Evolutionary conservation across 2,888 invertebrate genomes (phyloP).

Genomic region (Drosophila tanythrix): DNA sequence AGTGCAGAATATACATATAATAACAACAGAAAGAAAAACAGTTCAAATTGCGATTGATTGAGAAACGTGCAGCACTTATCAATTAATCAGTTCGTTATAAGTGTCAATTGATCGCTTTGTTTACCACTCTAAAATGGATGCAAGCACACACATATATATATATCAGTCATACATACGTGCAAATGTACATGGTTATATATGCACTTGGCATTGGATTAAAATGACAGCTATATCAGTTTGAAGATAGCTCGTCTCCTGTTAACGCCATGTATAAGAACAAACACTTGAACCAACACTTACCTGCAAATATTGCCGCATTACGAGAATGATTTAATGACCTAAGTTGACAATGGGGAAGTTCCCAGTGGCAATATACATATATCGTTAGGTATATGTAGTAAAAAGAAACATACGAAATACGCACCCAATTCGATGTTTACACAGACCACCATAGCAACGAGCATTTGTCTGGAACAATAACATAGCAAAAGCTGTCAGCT

Average conservation of each 20-base stretch:
- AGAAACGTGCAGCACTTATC: conserved; percentile 51
- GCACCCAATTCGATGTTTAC: not conserved
- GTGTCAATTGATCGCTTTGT: conserved; percentile 50
- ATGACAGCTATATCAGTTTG: not conserved
- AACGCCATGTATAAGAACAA: not conserved
- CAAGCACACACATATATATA: not conserved
- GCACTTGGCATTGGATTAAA: conserved; percentile 11
- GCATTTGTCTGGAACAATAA: conserved; percentile 12
- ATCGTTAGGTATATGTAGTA: not conserved
- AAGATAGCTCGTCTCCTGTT: not conserved
- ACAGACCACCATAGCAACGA: conserved; percentile 5
- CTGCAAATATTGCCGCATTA: not conserved
- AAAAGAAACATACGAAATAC: not conserved
- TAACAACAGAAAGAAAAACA: conserved; percentile 15
- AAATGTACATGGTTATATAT: not conserved
- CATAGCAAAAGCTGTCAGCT: conserved; percentile 24
- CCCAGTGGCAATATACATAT: not conserved
- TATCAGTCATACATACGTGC: not conserved
- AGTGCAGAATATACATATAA: not conserved
- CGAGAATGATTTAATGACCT: not conserved
- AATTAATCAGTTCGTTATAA: conserved; percentile 36
- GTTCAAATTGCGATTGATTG: conserved; percentile 52
- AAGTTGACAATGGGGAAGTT: not conserved
- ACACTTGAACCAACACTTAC: not conserved
- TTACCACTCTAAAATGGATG: conserved; percentile 50